Conservation (phyloP, 1,140 invertebrate genomes). For the Gonioctena quinquepunctata region DNA sequence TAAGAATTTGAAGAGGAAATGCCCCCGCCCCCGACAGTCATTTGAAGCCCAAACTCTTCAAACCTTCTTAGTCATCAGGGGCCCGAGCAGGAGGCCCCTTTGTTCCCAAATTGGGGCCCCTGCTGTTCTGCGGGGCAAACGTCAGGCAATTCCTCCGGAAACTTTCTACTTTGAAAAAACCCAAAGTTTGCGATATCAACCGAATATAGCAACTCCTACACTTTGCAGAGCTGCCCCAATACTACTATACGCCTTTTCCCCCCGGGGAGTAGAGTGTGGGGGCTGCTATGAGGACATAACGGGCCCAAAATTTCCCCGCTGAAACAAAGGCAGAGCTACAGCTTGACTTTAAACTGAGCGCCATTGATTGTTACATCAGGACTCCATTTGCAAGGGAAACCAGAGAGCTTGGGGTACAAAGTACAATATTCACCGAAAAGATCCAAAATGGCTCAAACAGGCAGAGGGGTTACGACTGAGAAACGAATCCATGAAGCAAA, state of each 20-base stretch:
- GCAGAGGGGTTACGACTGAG: conserved; percentile 57
- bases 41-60: conserved; percentile 64
- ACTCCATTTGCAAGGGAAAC: conserved; percentile 61
- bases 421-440: conserved; percentile 65
- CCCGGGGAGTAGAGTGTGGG: conserved; percentile 27
- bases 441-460: conserved; percentile 66
- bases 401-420: conserved; percentile 66
- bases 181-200: conserved; percentile 40
- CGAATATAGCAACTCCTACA: conserved; percentile 36
- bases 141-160: conserved; percentile 23
- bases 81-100: conserved; percentile 48
- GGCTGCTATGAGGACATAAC: conserved; percentile 35
- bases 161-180: conserved; percentile 43
- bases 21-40: conserved; percentile 15
- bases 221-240: conserved; percentile 47
- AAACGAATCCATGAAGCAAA: conserved; percentile 43
- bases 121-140: conserved; percentile 19
- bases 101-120: conserved; percentile 21
- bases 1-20: conserved; percentile 42
- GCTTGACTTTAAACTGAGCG: conserved; percentile 60
- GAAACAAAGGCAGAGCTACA: conserved; percentile 54
- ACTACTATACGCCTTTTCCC: conserved; percentile 29
- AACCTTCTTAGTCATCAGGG: conserved; percentile 69
- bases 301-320: conserved; percentile 23
- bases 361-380: conserved; percentile 60